Evolutionary conservation across 2,888 invertebrate genomes (phyloP), one percentile per base, ranked within the genome.

Genomic region (Campoletis raptor): DNA sequence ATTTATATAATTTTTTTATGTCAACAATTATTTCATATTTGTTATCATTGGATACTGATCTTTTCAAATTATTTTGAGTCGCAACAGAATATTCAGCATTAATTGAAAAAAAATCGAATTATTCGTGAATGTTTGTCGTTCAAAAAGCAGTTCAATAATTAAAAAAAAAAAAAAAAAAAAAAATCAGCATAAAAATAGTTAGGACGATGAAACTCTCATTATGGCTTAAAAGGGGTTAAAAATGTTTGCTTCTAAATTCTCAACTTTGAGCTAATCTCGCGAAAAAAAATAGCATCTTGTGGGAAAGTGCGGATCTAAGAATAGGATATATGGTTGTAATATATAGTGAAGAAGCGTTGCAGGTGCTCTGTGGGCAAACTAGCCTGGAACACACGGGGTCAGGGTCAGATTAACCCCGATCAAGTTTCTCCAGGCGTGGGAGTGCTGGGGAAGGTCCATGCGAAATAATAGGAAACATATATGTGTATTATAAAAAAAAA

Each of bases 321-420:
- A 81, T 74, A 45, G 81, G 52, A 61, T 77, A 76, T 24, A 45
- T 42, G 57, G 57, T 10, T 57, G 24, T 57, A 57, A 24, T 57
- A 48, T 66, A 45, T 30, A 45, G 64, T 48, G 61, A 70, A 81
- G 81, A 66, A 78, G 72, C 78, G 74, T 78, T 79, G 85, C 87
- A 87, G 89, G 83, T 88, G 85, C 80, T 82, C 74, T 80, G 83
- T 85, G 85, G 72, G 85, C 83, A 80, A 86, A 82, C 81, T 88
- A 87, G 87, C 86, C 72, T 86, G 81, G 89, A 87, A 90, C 87
- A 85, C 88, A 90, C 92, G 91, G 70, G 94, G 94, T 94, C 94
- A 94, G 93, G 93, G 93, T 92, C 93, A 92, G 92, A 94, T 94
- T 94, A 94, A 94, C 93, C 93, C 93, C 92, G 94, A 94, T 93